phyloP scores from a whole-genome alignment of 1,140 invertebrate genomes.

The Protaetia brevitarsis region DNA sequence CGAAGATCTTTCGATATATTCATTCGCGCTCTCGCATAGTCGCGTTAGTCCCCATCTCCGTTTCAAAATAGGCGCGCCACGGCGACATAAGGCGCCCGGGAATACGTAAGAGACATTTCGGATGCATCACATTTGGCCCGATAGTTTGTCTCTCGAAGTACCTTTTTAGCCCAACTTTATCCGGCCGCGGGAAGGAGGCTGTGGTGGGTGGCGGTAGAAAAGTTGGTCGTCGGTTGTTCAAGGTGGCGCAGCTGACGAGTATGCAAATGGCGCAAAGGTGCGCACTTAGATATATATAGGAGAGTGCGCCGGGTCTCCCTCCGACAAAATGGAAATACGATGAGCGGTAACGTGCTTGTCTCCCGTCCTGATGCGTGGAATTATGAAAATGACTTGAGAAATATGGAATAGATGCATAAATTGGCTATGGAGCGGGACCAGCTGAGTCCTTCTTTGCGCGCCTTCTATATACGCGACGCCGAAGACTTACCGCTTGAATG shows the following conservation, averaged over 20 bases:
- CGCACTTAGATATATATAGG: constrained; percentile 28
- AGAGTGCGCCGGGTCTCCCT: constrained; percentile 9
- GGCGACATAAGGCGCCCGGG: constrained; percentile 28
- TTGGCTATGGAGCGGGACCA: constrained; percentile 31
- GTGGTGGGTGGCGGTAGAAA: constrained; percentile 33
- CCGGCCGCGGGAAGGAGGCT: neutral
- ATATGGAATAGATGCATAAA: constrained; percentile 51
- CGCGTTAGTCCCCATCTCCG: constrained; percentile 29
- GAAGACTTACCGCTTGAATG: constrained; percentile 13
- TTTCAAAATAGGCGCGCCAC: constrained; percentile 28
- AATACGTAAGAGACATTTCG: constrained; percentile 44
- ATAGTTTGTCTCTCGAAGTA: constrained; percentile 42
- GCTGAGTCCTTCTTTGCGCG: constrained; percentile 21
- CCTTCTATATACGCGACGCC: constrained; percentile 10
- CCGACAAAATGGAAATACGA: constrained; percentile 47
- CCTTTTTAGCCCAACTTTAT: constrained; percentile 44
- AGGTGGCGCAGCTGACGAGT: constrained; percentile 47
- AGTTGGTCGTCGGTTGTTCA: constrained; percentile 37
- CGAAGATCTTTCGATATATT: constrained; percentile 20
- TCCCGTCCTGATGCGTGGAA: constrained; percentile 48
- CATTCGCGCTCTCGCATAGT: neutral
- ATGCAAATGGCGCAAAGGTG: constrained; percentile 45
- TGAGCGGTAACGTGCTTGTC: constrained; percentile 41
- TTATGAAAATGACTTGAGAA: constrained; percentile 51
- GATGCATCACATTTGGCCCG: constrained; percentile 46